phyloP scores from a whole-genome alignment of 2,113 vertebrate genomes.

The Rhombomys opimus region DNA sequence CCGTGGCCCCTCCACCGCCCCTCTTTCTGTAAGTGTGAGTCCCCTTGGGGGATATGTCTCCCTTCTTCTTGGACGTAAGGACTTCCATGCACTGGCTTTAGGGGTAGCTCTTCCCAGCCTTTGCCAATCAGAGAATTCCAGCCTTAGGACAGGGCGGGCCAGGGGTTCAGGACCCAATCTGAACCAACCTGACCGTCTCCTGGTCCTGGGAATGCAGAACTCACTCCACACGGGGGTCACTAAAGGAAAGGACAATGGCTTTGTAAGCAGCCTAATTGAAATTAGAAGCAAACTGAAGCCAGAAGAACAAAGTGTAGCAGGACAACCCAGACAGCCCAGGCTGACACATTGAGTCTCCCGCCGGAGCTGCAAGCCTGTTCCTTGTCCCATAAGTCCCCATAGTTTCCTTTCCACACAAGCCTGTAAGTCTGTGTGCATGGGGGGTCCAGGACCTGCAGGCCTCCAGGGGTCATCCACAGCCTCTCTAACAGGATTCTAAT shows the following conservation, averaged over 20 bases:
- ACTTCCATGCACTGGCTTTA: neutral
- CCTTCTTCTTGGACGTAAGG: neutral
- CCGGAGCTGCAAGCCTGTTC: too few species aligned
- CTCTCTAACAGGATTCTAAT: neutral
- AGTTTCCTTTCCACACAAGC: neutral
- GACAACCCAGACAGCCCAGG: neutral
- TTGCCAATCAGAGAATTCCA: neutral
- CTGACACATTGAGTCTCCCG: too few species aligned
- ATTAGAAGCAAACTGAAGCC: neutral
- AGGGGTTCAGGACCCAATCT: neutral
- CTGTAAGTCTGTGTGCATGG: neutral
- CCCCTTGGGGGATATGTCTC: neutral
- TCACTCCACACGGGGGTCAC: neutral
- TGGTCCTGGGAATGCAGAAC: neutral
- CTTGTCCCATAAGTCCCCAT: neutral
- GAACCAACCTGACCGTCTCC: neutral
- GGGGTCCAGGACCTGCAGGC: neutral
- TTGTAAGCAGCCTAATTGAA: neutral
- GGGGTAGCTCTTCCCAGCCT: neutral
- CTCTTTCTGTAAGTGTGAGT: neutral
- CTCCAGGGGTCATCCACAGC: neutral
- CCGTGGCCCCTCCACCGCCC: neutral
- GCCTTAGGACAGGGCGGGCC: neutral
- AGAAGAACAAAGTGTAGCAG: accelerated
- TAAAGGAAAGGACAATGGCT: neutral